Conservation (phyloP, 2,888 invertebrate genomes). For the Drosophila picticornis region DNA sequence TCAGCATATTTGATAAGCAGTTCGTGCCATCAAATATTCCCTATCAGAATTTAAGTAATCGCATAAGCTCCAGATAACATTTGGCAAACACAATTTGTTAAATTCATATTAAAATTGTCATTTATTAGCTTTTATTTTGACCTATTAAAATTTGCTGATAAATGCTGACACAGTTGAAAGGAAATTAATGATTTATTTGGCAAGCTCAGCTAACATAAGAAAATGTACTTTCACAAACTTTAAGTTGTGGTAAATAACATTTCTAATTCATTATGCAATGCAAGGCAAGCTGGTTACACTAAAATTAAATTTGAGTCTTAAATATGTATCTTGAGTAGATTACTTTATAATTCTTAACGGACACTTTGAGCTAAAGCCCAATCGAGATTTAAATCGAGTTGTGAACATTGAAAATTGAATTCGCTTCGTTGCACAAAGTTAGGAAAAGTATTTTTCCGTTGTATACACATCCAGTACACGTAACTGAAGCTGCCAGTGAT, state of each 20-base stretch:
- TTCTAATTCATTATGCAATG: not conserved
- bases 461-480: conserved; percentile 5
- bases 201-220: not conserved
- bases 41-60: not conserved
- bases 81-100: not conserved
- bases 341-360: not conserved
- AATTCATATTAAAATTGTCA: not conserved
- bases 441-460: conserved; percentile 1
- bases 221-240: not conserved
- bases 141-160: not conserved
- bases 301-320: too few species aligned
- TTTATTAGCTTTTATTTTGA: not conserved
- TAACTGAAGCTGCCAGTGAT: conserved; percentile 14
- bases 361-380: not conserved
- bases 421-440: not conserved
- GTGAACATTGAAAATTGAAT: not conserved
- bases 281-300: not conserved
- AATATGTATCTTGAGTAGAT: not conserved
- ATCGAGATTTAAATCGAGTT: not conserved
- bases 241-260: not conserved
- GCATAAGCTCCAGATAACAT: not conserved
- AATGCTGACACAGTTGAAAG: not conserved
- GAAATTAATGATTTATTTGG: not conserved
- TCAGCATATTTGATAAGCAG: conserved; percentile 13
- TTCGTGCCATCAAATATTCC: not conserved